These are phyloP conservation scores for Tapirus terrestris DNA, from an alignment of 2,113 vertebrate species.

Conservation along the genomic window DNA sequence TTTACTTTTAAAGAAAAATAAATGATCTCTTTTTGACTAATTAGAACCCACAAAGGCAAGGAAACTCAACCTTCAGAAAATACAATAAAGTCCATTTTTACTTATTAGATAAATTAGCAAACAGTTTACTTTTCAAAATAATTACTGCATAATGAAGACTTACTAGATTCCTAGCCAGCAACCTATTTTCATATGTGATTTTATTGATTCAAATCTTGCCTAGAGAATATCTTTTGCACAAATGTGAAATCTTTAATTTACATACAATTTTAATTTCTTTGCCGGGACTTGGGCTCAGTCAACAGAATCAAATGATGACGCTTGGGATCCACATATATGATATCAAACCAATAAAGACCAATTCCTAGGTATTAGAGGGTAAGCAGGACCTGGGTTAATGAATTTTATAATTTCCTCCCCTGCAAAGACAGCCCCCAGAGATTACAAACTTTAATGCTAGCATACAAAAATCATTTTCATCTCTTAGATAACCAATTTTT, in stretches of 20 bases:
- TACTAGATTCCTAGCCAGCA: background rate
- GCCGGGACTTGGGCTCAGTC: background rate
- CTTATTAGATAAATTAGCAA: background rate
- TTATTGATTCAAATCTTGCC: background rate
- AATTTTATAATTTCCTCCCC: background rate
- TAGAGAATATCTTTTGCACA: background rate
- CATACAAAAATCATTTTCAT: background rate
- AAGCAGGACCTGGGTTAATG: background rate
- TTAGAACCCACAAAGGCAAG: background rate
- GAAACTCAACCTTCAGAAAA: background rate
- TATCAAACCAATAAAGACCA: background rate
- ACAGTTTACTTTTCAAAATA: conserved; percentile 15
- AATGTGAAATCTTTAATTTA: background rate
- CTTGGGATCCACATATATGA: background rate
- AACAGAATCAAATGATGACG: background rate
- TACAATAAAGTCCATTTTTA: background rate
- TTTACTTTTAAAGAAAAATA: conserved; percentile 15
- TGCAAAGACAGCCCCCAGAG: background rate
- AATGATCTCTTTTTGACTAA: background rate
- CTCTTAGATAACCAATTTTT: background rate
- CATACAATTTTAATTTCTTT: conserved; percentile 17
- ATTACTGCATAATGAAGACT: background rate
- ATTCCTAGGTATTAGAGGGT: background rate
- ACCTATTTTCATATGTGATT: background rate
- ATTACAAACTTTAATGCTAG: background rate